Base-by-base conservation (phyloP, 2,888 invertebrate genomes). In the Drosophila prostipennis region DNA sequence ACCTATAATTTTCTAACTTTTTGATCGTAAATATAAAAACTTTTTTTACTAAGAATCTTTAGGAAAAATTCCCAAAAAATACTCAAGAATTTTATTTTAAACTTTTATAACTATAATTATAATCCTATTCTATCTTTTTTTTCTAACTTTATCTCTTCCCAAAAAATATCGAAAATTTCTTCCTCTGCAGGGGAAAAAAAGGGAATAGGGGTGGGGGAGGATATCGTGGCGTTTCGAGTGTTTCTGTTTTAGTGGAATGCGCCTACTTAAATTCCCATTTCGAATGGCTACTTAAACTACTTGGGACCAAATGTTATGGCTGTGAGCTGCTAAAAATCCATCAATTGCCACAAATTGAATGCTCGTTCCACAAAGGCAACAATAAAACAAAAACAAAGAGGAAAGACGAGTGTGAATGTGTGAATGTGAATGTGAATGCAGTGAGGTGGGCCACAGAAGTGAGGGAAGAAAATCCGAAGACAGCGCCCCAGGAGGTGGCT, bases 221-320 rank as follows among this genome's bases (percentile, higher is more conserved):
- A 7, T 29, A 6, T 26, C 6, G 3, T 46, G 10, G 7, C 7
- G 19, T 48, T 48, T 32, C 48, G 32, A 48, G 65, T 68, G 54
- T 78, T 53, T 68, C 55, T 73, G 49, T 70, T 76, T 79, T 64
- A 52, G 59, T 45, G 60, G 76, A 78, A 78, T 80, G 71, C 37
- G 51, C 70, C 60, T 69, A 71, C 69, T 78, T 87, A 80, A 84
- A 84, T 77, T 63, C 68, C 85, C 81, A 65, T 64, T 74, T 60
- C 51, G 69, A 80, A 87, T 83, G 78, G 64, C 61, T 72, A 84
- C 81, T 83, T 76, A 83, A 81, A 87, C 81, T 78, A 80, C 80
- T 86, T 80, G 61, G 68, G 65, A 72, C 34, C 46, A 48, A 73
- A 78, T 76, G 77, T 61, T 63, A 63, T 61, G 63, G 55, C 51